Evolutionary conservation across 2,888 invertebrate genomes (phyloP), one percentile per base, ranked within the genome.

Genomic region (Merodon equestris): DNA sequence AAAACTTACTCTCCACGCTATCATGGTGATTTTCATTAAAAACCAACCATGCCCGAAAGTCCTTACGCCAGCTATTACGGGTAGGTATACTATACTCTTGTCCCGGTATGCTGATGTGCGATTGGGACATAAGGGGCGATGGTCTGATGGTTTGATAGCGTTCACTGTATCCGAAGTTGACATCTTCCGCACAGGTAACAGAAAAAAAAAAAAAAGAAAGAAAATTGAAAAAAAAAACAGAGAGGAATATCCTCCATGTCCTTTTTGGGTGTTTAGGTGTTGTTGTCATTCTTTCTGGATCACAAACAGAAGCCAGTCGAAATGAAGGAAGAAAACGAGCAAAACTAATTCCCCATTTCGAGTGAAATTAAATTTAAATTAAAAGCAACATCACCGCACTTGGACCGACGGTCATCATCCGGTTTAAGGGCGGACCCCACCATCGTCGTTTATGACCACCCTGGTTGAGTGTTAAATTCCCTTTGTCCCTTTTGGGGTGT

Each of bases 351-450:
- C 57, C 51, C 67, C 56, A 77, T 63, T 67, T 72, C 61, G 53
- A 67, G 50, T 63, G 36, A 73, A 77, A 77, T 77, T 77, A 72
- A 77, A 67, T 72, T 77, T 77, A 77, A 77, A 77, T 77, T 77
- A 77, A 77, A 77, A 72, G 27, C 60, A 66, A 58, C 58, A 56
- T 64, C 64, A 15, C 36, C 60, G 9, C 17, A 34, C 17, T 19
- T 15, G 19, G 47, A 9, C 36, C 42, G 53, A 56, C 50, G 53
- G 50, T 34, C 40, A 10, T 40, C 40, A 40, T 40, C 10, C 19
- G 38, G 38, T 27, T 44, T 45, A 50, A 53, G 60, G 44, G 45
- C 50, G 48, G 17, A 48, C 34, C n/a, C n/a, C n/a, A n/a, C n/a
- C 40, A 13, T 13, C n/a, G 12, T 17, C n/a, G 13, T 14, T 42